These are phyloP conservation scores for Danaus chrysippus DNA, from an alignment of 2,888 invertebrate genomes.

Conservation along the genomic window DNA sequence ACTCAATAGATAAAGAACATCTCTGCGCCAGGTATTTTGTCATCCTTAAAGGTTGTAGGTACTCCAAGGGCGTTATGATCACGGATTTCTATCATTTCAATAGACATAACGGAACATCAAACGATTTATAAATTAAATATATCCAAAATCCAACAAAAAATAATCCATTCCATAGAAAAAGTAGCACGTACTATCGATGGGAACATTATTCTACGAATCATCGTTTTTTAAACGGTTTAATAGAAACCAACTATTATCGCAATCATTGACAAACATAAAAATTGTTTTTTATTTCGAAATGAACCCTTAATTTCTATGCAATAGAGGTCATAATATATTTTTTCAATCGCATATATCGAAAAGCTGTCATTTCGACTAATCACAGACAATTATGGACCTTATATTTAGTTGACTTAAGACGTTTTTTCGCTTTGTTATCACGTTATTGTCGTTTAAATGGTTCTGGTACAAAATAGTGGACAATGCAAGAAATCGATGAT, in stretches of 20 bases:
- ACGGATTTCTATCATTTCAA: constrained; percentile 8
- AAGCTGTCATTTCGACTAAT: neutral
- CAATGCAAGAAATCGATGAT: constrained; percentile 62
- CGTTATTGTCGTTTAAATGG: constrained; percentile 11
- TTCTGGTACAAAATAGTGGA: constrained; percentile 33
- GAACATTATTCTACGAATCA: constrained; percentile 63
- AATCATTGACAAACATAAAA: constrained; percentile 8
- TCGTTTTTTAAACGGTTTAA: constrained; percentile 62
- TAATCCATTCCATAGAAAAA: constrained; percentile 63
- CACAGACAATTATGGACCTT: neutral
- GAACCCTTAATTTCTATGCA: neutral
- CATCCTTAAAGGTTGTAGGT: neutral
- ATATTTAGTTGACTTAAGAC: neutral
- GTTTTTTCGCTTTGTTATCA: neutral
- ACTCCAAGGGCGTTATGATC: neutral
- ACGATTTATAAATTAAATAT: constrained; percentile 19
- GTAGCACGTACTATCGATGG: constrained; percentile 54
- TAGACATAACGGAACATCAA: constrained; percentile 3
- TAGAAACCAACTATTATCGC: constrained; percentile 42
- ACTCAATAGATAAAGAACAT: too few relatives aligned
- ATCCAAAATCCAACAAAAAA: constrained; percentile 49
- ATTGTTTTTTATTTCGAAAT: neutral
- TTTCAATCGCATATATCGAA: neutral
- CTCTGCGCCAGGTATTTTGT: too few relatives aligned
- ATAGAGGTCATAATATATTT: neutral